These are phyloP conservation scores for Calameuta pallipes DNA, from an alignment of 2,888 invertebrate genomes.

Conservation along the genomic window DNA sequence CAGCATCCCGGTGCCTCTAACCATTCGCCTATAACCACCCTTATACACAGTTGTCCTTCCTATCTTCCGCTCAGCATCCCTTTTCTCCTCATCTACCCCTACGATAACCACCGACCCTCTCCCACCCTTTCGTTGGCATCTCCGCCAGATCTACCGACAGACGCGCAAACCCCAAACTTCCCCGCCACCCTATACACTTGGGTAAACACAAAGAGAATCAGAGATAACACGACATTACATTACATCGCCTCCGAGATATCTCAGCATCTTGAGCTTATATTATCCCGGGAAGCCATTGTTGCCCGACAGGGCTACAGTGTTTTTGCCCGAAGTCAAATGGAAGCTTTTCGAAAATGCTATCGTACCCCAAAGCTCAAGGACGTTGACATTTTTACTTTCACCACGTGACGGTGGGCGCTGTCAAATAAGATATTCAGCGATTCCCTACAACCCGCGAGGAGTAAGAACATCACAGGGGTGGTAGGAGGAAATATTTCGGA, in stretches of 20 bases:
- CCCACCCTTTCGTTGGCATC: background rate
- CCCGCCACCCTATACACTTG: constrained; percentile 12
- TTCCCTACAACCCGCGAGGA: background rate
- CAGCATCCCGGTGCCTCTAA: background rate
- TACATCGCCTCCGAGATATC: constrained; percentile 17
- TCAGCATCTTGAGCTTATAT: constrained; percentile 5
- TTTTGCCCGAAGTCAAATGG: background rate
- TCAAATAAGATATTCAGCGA: background rate
- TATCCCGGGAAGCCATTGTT: background rate
- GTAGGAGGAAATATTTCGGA: background rate
- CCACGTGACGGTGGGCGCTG: background rate
- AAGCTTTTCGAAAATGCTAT: background rate
- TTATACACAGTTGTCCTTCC: background rate
- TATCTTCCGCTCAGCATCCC: background rate
- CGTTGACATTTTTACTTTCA: background rate
- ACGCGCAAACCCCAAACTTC: background rate
- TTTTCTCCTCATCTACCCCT: background rate
- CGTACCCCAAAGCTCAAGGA: background rate
- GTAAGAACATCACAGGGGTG: background rate
- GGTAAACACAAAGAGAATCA: constrained; percentile 28
- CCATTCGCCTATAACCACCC: background rate
- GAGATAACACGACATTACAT: constrained; percentile 27
- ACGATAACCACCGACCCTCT: background rate
- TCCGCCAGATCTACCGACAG: background rate
- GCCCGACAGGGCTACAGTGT: background rate